Evolutionary conservation across 2,113 vertebrate species (phyloP), one percentile per base, ranked within the genome.

Genomic region (Bucco capensis): DNA sequence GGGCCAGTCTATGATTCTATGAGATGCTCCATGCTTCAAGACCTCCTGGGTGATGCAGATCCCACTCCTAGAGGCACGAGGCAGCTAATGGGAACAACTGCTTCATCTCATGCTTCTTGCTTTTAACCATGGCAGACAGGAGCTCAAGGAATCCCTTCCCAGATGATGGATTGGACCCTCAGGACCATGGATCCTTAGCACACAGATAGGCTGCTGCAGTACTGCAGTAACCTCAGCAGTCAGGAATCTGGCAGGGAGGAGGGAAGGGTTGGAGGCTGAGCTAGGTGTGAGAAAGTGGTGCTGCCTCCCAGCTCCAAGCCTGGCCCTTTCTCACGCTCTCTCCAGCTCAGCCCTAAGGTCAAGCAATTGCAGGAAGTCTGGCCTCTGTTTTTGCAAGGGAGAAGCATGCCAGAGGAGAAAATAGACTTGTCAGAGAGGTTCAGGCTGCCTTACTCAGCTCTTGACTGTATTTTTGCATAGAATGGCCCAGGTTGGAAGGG

Each of bases 241-340:
- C 80, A 92, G 93, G 95, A 95, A 96, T 95, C 89, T 66, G 78
- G 69, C 3, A 2, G 44, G 37, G 35, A 24, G 82, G 66, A 81
- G 71, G 72, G 67, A 3, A 6, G 49, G 33, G 38, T 25, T 75
- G 58, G 80, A 51, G 75, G 72, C 37, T 0, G 3, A 90, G 70
- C 51, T 70, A 96, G 95, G 88, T 92, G 93, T 92, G 92, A 95
- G 92, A 95, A 93, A 90, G n/a, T 0, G 4, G 90, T 53, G 73
- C 80, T 13, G 5, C 1, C 6, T 9, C 60, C 1, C 0, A 57
- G 69, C 70, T 75, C 6, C 0, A 61, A 44, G 27, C 8, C 0
- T 0, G 3, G 83, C 80, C 49, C 70, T 90, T 95, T 95, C 90
- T 90, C 90, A 91, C 31, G 31, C 73, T 40, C 66, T 40, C 57